Percentiles rank a stretch among this genome's conserved stretches.
phyloP scores from a whole-genome alignment of 2,113 vertebrate species.

The Phoenicopterus ruber region DNA sequence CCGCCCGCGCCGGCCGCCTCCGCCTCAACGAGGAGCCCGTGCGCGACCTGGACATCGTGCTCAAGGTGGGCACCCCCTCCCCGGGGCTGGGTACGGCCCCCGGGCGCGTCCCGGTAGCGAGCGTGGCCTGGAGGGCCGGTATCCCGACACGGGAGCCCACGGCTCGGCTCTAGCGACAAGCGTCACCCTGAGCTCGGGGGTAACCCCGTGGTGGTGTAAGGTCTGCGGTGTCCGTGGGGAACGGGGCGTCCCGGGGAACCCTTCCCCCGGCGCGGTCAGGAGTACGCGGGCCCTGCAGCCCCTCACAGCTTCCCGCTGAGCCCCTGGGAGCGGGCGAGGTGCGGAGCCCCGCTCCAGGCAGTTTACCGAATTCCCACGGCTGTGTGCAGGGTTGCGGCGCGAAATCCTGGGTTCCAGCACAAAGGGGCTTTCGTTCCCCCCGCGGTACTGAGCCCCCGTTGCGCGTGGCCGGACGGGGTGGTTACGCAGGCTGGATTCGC shows the following conservation, averaged over 20 bases:
- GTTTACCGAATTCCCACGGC: no score
- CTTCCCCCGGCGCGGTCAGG: no score
- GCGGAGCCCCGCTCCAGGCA: no score
- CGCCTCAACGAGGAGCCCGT: slow-evolving; percentile 86
- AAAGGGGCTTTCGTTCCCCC: background rate
- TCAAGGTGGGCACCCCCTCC: slow-evolving; percentile 78
- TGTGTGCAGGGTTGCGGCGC: no score
- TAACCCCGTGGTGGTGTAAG: no score
- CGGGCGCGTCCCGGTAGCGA: background rate
- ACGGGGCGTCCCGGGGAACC: no score
- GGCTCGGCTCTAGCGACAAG: background rate
- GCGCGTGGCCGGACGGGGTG: fast-evolving
- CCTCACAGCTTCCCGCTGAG: no score
- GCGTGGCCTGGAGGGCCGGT: no score
- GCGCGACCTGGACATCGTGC: slow-evolving; percentile 82
- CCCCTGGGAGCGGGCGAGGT: no score
- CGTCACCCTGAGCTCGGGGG: background rate
- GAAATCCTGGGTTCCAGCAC: background rate
- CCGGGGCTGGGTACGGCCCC: background rate
- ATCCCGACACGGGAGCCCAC: fast-evolving
- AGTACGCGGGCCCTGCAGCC: no score
- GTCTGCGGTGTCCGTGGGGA: no score
- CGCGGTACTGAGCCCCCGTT: fast-evolving
- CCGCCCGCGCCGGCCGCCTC: slow-evolving; percentile 84
- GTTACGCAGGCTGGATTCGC: fast-evolving